Percentiles rank a stretch among this genome's conserved stretches.
These are phyloP conservation scores for Portevinia maculata DNA, from an alignment of 2,888 invertebrate genomes.

Conservation along the genomic window DNA sequence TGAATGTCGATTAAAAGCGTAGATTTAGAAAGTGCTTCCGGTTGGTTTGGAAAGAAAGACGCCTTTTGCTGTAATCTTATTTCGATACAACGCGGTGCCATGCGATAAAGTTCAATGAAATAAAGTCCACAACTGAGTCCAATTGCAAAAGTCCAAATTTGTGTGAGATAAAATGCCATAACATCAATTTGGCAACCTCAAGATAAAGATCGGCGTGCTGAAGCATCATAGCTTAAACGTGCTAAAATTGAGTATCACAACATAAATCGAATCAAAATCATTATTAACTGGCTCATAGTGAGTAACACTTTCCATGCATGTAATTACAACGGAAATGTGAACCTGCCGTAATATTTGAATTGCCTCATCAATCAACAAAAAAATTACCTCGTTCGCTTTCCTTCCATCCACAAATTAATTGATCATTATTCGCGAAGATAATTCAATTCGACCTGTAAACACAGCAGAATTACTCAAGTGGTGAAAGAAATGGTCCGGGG, in stretches of 20 bases:
- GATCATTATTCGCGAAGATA: slow-evolving; percentile 12
- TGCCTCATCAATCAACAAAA: slow-evolving; percentile 33
- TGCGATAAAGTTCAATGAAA: too few relatives aligned
- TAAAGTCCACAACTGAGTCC: too few relatives aligned
- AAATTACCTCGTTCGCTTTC: slow-evolving; percentile 25
- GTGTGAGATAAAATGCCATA: too few relatives aligned
- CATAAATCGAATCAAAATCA: slow-evolving; percentile 9
- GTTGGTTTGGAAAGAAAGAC: not conserved
- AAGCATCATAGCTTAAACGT: not conserved
- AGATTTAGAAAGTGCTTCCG: slow-evolving; percentile 43
- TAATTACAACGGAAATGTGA: slow-evolving; percentile 47
- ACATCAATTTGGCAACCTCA: not conserved
- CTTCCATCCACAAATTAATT: slow-evolving; percentile 36
- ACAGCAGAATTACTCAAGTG: not conserved
- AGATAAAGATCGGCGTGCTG: not conserved
- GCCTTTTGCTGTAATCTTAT: not conserved
- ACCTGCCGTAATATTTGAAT: slow-evolving; percentile 19
- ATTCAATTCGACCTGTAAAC: slow-evolving; percentile 10
- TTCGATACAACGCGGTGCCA: too few relatives aligned
- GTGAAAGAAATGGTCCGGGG: slow-evolving; percentile 10
- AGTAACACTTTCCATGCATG: slow-evolving; percentile 36
- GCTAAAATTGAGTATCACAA: slow-evolving; percentile 12
- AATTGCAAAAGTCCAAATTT: not conserved
- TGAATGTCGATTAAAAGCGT: slow-evolving; percentile 44
- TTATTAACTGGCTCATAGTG: slow-evolving; percentile 13